Evolutionary conservation across 2,888 invertebrate species (phyloP), one percentile per base, ranked within the genome.

Genomic region (Candidula unifasciata): DNA sequence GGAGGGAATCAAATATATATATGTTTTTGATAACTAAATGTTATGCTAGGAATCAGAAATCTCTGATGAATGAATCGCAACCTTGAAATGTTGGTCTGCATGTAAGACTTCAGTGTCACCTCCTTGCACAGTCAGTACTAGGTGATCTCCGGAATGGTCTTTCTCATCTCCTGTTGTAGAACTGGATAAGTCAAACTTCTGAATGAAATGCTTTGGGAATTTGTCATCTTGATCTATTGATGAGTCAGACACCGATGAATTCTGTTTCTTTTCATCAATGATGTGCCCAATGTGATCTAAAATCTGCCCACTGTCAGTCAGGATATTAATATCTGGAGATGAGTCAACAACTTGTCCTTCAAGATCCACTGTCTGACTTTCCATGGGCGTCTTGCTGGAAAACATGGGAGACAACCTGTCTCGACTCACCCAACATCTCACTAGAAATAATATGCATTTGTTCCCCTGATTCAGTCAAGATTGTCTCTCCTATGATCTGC

Each of bases 391-490:
- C 33, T 8, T 44, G 69, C 21, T 66, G 68, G 54, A 33, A n/a
- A 8, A 33, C 21, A 60, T 78, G 57, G 64, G 78, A 66, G 30
- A 69, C 54, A 52, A 54, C 52, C 33, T 80, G 80, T 3, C 80
- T 33, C 2, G 81, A 60, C 24, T 73, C 73, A 27, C 16, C 33
- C n/a, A 81, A 73, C 18, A 57, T 21, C 1, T 71, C 73, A 37
- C 60, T 57, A 21, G 81, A 57, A 24, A 76, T 73, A 30, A 82
- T 76, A 27, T 76, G 82, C 52, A 82, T 66, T 54, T 82, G 76
- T 27, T 82, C 82, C 66, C 82, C 82, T 27, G 82, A 52, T 33
- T 73, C 84, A 13, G 80, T 74, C 80, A 84, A 60, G 52, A 84
- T 80, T n/a, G 74, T 84, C 44, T 80, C 68, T 18, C 64, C 57